Evolutionary conservation across 2,113 vertebrate genomes (phyloP), one percentile per base, ranked within the genome.

Genomic region (Alethe castanea): DNA sequence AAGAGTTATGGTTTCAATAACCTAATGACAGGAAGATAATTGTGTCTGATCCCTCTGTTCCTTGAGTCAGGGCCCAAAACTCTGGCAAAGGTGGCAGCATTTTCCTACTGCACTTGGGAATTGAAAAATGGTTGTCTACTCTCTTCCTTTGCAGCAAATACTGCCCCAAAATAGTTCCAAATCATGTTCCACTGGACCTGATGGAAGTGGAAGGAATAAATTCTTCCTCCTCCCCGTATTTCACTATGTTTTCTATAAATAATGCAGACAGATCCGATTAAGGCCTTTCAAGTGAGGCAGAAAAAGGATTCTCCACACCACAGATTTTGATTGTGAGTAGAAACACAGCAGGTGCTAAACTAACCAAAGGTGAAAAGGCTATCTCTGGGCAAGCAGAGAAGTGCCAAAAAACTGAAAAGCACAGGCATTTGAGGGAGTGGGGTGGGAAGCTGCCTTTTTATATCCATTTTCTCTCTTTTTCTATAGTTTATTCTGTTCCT

Each of bases 361-460:
- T 16, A 54, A 35, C 6, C 9, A 54, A 71, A 79, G 11, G 25
- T 71, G 38, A 62, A 73, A 79, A 67, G 13, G 8, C 5, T 59
- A 4, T 31, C 16, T 57, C 70, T 59, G 31, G 42, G 13, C 8
- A 78, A 66, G 24, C 11, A 85, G 9, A 74, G 52, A 88, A 73
- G 76, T 40, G 11, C 2, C 57, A 54, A 57, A 33, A n/a, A 9
- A 38, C 7, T 54, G 53, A 42, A 59, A 71, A 22, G 5, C 1
- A n/a, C 5, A 3, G 3, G 2, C 2, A 13, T 62, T 82, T 59
- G 3, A 19, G 9, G 15, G 10, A 64, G 2, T 22, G 8, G 6
- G 65, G 12, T 7, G 62, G 11, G 44, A 57, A 9, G 6, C 7
- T 59, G 5, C 5, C 8, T 70, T 28, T 69, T 66, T 12, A 6